These are phyloP conservation scores for Pinna nobilis DNA, from an alignment of 1,140 invertebrate genomes.

Conservation along the genomic window DNA sequence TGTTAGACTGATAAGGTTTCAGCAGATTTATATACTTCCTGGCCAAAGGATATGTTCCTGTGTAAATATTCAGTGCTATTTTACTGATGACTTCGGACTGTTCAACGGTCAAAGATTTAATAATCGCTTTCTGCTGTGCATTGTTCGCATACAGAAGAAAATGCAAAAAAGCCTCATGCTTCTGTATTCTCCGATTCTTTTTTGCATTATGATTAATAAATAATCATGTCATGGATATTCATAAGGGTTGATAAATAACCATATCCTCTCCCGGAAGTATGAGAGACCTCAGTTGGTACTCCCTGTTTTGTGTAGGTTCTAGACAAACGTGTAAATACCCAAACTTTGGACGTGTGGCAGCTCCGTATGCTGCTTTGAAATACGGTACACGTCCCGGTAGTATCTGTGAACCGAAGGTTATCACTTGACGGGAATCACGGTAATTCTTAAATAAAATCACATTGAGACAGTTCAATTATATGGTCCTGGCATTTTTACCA, in stretches of 20 bases:
- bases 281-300: constrained; percentile 28
- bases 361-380: constrained; percentile 18
- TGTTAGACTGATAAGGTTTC: constrained; percentile 10
- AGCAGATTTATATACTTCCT: constrained; percentile 15
- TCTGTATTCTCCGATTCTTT: constrained; percentile 15
- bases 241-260: constrained; percentile 22
- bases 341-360: constrained; percentile 12
- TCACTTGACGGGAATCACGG: constrained; percentile 32
- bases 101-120: constrained; percentile 3
- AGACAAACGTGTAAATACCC: constrained; percentile 32
- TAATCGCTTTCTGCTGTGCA: constrained; percentile 17
- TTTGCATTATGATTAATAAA: neutral
- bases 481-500: constrained; percentile 23
- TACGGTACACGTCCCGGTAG: constrained; percentile 20
- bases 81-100: constrained; percentile 18
- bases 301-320: neutral
- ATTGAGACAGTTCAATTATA: constrained; percentile 29
- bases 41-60: neutral
- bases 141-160: neutral
- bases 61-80: constrained; percentile 32
- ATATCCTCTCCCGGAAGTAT: constrained; percentile 34
- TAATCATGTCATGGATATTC: constrained; percentile 1
- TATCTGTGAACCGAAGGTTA: constrained; percentile 35
- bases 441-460: constrained; percentile 33
- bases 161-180: neutral